Conservation (phyloP, 2,888 invertebrate genomes). For the Latrodectus elegans region DNA sequence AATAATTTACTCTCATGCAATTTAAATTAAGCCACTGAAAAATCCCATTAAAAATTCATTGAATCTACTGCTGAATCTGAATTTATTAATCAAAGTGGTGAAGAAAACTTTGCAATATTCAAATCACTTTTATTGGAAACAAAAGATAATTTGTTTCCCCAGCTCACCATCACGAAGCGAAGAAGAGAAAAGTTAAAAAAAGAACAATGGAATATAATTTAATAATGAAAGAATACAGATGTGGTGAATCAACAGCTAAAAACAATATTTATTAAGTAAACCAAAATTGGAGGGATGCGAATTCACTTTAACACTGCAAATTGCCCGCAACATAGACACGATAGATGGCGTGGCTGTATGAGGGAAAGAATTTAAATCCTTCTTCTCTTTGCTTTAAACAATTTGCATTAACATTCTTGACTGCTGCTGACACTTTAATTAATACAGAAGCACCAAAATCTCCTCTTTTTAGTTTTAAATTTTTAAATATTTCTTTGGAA, state of each 20-base stretch:
- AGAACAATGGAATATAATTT: too few relatives aligned
- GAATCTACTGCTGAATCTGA: too few relatives aligned
- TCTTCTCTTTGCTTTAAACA: constrained; percentile 29
- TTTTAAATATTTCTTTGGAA: neutral
- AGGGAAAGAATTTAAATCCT: neutral
- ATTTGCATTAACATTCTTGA: constrained; percentile 61
- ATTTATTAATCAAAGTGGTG: too few relatives aligned
- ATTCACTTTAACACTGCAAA: constrained; percentile 14
- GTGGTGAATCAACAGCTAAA: too few relatives aligned
- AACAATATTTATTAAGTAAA: constrained; percentile 27
- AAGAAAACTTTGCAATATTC: too few relatives aligned
- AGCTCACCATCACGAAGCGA: too few relatives aligned
- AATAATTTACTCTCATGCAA: neutral
- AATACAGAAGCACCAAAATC: constrained; percentile 17
- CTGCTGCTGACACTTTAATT: constrained; percentile 53
- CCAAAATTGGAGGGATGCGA: constrained; percentile 25
- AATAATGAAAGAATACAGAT: too few relatives aligned
- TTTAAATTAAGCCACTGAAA: neutral
- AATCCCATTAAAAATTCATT: neutral
- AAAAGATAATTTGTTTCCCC: too few relatives aligned
- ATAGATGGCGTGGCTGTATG: neutral
- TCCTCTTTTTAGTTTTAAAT: constrained; percentile 12
- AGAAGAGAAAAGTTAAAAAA: too few relatives aligned
- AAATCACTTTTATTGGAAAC: too few relatives aligned
- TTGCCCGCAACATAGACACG: constrained; percentile 10